Base-by-base conservation (phyloP, 2,888 invertebrate species). In the Phorcus lineatus region DNA sequence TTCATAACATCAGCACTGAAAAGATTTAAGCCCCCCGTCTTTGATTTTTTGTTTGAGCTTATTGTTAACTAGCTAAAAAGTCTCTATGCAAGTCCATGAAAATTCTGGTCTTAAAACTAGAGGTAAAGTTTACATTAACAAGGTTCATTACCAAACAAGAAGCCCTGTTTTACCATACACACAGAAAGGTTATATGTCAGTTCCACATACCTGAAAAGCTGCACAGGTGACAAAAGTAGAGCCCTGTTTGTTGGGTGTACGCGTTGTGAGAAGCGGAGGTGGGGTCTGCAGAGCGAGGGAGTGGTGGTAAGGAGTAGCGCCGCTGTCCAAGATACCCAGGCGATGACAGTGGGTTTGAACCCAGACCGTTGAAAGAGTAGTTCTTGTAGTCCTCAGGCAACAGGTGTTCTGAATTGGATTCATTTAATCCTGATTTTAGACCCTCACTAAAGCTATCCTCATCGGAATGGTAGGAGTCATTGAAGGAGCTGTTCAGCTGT, bases 221-320 rank as follows among this genome's bases (percentile, higher is more conserved):
- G 87, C 95, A 95, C 55, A 94, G 90, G 82, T 95, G 94, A 86
- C 95, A 95, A 89, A 94, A 94, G 87, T 93, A 93, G 55, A 92
- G 79, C 57, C 90, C 89, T 76, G 87, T 86, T 74, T 87, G 81
- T 28, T 83, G 79, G 0, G 79, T 80, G 82, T 77, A 77, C 80
- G 76, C 76, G 84, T 31, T 54, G 66, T 62, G 75, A 52, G 78
- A 53, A 19, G 80, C 54, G n/a, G 62, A 66, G 24, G 79, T 19
- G 74, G 66, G 31, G 67, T 78, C 57, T 75, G 70, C 80, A 24
- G 77, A 53, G 53, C n/a, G 80, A 17, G 77, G 36, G 24, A 67
- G 47, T 7, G 75, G 75, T 3, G 81, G 76, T 22, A 82, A 24
- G 9, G 77, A 74, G 77, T 75, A 79, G n/a, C 77, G 67, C 16